Conservation (phyloP, 2,888 invertebrate genomes). For the Acholoe squamosa region DNA sequence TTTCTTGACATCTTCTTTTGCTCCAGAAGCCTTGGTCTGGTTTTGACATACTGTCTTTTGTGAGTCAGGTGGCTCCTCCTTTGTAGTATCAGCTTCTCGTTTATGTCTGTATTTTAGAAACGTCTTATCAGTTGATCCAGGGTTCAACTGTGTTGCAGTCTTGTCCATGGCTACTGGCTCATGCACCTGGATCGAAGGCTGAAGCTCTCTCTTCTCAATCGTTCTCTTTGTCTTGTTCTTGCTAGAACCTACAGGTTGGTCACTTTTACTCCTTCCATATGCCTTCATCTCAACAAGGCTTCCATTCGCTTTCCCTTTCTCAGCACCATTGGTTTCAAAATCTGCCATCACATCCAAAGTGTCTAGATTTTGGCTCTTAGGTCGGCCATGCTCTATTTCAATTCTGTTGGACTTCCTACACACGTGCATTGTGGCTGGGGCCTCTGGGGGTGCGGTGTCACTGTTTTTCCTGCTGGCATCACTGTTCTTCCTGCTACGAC, state of each 20-base stretch:
- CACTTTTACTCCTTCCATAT: too few species aligned
- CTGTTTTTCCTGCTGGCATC: constrained; percentile 74
- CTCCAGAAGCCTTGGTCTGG: background rate
- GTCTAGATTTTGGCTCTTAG: constrained; percentile 34
- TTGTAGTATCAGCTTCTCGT: background rate
- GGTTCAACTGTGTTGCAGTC: too few species aligned
- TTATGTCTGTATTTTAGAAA: background rate
- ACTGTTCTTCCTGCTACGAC: constrained; percentile 77
- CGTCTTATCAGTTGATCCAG: too few species aligned
- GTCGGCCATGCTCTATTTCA: constrained; percentile 48
- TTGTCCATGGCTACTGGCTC: too few species aligned
- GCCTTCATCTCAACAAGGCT: too few species aligned
- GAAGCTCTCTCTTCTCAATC: too few species aligned
- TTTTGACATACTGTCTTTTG: background rate
- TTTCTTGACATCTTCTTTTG: too few species aligned
- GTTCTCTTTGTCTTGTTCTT: too few species aligned
- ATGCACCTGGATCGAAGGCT: too few species aligned
- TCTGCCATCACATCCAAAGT: background rate
- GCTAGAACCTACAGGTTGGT: too few species aligned
- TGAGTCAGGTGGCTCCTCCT: background rate
- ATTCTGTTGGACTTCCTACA: constrained; percentile 11
- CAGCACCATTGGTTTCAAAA: background rate
- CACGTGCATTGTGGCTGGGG: constrained; percentile 22
- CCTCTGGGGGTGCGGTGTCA: constrained; percentile 69
- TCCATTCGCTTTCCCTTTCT: too few species aligned